These are phyloP conservation scores for Marmota monax DNA, from an alignment of 2,113 vertebrate genomes.

Conservation along the genomic window DNA sequence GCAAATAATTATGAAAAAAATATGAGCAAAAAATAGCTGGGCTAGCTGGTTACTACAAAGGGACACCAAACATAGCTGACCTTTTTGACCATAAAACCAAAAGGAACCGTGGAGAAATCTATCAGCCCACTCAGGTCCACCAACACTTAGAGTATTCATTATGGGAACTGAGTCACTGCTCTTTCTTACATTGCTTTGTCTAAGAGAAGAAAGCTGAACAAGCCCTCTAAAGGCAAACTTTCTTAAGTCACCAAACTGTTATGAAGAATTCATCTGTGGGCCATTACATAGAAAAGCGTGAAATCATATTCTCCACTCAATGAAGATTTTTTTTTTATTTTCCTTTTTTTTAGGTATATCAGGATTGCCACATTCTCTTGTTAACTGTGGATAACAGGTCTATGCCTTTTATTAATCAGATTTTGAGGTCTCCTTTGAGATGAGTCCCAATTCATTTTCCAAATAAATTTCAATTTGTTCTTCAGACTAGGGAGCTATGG, in stretches of 20 bases:
- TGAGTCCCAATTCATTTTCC: not conserved
- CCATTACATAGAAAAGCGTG: not conserved
- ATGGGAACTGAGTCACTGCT: not conserved
- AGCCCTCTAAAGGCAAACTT: not conserved
- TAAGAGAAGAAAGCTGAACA: not conserved
- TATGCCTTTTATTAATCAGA: not conserved
- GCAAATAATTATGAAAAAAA: not conserved
- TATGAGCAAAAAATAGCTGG: too few relatives aligned
- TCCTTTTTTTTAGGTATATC: not conserved
- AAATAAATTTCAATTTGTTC: not conserved
- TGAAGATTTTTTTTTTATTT: not conserved
- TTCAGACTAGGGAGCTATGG: not conserved
- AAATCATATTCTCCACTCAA: not conserved
- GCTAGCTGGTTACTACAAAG: too few relatives aligned
- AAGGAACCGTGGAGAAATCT: not conserved
- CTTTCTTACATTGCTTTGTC: not conserved
- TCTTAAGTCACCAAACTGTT: not conserved
- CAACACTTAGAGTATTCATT: fast-evolving
- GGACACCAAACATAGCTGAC: not conserved
- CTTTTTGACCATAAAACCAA: too few relatives aligned
- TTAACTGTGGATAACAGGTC: fast-evolving
- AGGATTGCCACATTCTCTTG: not conserved
- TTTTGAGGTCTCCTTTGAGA: not conserved
- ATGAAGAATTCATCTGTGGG: fast-evolving
- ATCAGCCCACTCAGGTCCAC: fast-evolving